Evolutionary conservation across 2,888 invertebrate species (phyloP), one percentile per base, ranked within the genome.

Genomic region (Cyaniris semiargus): DNA sequence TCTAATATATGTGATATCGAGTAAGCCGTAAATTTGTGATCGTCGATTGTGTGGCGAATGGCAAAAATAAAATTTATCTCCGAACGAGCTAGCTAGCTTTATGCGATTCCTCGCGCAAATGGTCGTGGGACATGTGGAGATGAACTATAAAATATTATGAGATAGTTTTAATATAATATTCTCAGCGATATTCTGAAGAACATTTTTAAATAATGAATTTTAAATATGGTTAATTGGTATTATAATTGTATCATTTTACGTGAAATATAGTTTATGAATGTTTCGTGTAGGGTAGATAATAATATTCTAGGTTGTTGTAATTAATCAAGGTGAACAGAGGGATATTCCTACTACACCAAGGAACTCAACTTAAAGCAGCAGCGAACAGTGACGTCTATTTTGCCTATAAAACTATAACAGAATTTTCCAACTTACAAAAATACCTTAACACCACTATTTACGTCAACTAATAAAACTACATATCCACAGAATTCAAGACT

Each of bases 41-140:
- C 27, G 15, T 15, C 27, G 66, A 66, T 31, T 66, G 66, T 66
- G 66, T 66, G 66, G 27, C 66, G 66, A 15, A 23, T 31, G 66
- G 66, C 27, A 66, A 31, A 66, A 66, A 66, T 66, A 66, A 66
- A 66, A 66, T 66, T 66, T 66, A 66, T 66, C 60, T 66, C 66
- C 18, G 27, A 44, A 18, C 66, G 27, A 66, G 66, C 27, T 66
- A 66, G 66, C 27, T 66, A 66, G 13, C 6, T 66, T 66, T 66
- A 66, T 27, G 27, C 66, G 66, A 31, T 31, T 66, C 27, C 66
- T 13, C 18, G 15, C 18, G 15, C 66, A 66, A 66, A 66, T 31
- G 15, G 15, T 7, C 66, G 18, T 1, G 27, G 23, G 8, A 60
- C 60, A 60, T 66, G 23, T 31, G 66, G 66, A 27, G 31, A 66